phyloP scores from a whole-genome alignment of 2,888 invertebrate genomes.

The Mesorhabditis sp. region DNA sequence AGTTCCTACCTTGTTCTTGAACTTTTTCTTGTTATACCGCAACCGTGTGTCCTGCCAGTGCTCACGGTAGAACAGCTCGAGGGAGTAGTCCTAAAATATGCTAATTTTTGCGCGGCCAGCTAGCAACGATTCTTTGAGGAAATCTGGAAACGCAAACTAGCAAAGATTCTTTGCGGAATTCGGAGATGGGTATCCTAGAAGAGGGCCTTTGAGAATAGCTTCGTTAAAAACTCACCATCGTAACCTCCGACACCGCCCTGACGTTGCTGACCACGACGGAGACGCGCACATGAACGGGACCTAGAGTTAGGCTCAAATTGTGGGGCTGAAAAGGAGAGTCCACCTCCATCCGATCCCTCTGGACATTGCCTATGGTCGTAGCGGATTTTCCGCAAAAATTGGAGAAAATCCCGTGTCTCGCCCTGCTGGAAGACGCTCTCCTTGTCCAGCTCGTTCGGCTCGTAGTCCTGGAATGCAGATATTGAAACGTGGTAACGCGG shows the following conservation, averaged over 20 bases:
- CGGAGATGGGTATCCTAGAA: not conserved
- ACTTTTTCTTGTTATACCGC: constrained; percentile 38
- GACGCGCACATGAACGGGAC: constrained; percentile 45
- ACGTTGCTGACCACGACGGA: constrained; percentile 54
- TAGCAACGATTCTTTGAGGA: not conserved
- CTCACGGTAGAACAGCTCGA: constrained; percentile 55
- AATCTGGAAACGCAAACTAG: not conserved
- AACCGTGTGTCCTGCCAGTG: constrained; percentile 50
- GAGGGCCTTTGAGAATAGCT: constrained; percentile 7
- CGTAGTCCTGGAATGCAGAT: constrained; percentile 9
- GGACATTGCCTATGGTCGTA: constrained; percentile 55
- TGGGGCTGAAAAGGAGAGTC: not conserved
- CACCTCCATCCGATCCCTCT: constrained; percentile 42
- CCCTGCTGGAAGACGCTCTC: constrained; percentile 19
- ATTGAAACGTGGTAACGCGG: not conserved
- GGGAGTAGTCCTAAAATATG: constrained; percentile 43
- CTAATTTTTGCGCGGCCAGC: not conserved
- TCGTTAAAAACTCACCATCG: constrained; percentile 38
- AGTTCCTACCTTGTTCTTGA: constrained; percentile 41
- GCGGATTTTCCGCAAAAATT: constrained; percentile 44
- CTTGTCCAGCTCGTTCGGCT: constrained; percentile 15
- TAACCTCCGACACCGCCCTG: constrained; percentile 54
- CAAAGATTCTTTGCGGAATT: not conserved
- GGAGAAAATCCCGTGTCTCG: constrained; percentile 48
- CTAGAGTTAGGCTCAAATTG: constrained; percentile 22